Base-by-base conservation (phyloP, 64 coral and sea anemone species). In the Acropora yongei region DNA sequence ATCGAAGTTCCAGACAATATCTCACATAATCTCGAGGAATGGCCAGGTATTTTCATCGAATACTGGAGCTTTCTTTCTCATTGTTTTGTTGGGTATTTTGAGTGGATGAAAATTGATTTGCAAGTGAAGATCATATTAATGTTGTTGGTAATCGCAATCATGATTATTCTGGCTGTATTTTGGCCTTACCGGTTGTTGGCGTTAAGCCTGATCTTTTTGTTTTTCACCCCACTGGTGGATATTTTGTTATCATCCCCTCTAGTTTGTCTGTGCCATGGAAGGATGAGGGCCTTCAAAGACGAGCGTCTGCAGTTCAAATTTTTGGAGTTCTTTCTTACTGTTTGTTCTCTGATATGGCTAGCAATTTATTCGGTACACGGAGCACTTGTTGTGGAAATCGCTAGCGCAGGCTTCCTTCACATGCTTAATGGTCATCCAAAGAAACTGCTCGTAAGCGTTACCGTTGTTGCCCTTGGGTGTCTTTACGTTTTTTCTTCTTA, bases 291-390 rank as follows among this genome's bases (percentile, higher is more conserved):
- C 6, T 60, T 80, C 3, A 57, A 57, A 11, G 7, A 76, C 8
- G 3, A 1, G 6, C 45, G 43, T 76, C 39, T 8, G 39, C 3
- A 8, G 3, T 41, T 44, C 41, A 41, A 8, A 30, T 2, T 58
- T 19, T 6, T 80, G 2, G 78, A 80, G n/a, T 41, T 39, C 58
- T 0, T 80, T 5, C n/a, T 57, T 20, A 58, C 58, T 57, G 18
- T 9, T 57, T 80, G 51, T 57, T 80, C 78, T 39, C 49, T 80
- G 3, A n/a, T 55, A 18, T 80, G 78, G 78, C 14, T 40, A 80
- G n/a, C n/a, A 40, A 30, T 80, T 80, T 80, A 40, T 0, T 60
- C 18, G 17, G 30, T 41, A 9, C 18, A n/a, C 39, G 11, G 78
- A 10, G 78, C 78, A 11, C 8, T 80, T 30, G 1, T 10, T 58